phyloP scores from a whole-genome alignment of 1,140 invertebrate genomes.

The Solenopsis invicta region DNA sequence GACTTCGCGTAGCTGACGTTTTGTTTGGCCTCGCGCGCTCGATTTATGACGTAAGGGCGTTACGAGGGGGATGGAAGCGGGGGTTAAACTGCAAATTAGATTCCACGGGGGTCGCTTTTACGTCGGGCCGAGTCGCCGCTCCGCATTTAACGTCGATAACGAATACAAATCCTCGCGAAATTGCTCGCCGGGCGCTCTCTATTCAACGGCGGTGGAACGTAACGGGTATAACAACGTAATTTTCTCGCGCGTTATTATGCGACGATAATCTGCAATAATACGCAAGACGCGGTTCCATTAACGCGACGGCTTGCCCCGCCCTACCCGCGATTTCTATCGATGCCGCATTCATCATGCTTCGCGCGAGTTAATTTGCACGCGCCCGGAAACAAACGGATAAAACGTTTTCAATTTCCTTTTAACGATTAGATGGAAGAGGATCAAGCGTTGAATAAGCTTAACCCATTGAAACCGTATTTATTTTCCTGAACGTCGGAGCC shows the following conservation, averaged over 20 bases:
- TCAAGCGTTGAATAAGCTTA: neutral
- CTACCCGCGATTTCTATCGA: neutral
- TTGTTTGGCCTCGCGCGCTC: neutral
- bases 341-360: conserved; percentile 11
- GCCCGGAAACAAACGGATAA: neutral
- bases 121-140: neutral
- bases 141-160: conserved; percentile 33
- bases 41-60: neutral
- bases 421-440: neutral
- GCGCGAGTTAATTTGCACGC: conserved; percentile 7
- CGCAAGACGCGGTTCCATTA: conserved; percentile 26
- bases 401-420: neutral
- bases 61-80: too few species aligned
- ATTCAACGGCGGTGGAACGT: neutral
- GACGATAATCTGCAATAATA: conserved; percentile 45
- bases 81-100: conserved; percentile 23
- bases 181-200: conserved; percentile 12
- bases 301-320: neutral
- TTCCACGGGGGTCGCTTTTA: conserved; percentile 6
- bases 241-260: conserved; percentile 45
- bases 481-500: neutral
- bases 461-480: neutral
- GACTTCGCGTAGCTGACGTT: conserved; percentile 19
- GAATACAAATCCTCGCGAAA: conserved; percentile 42
- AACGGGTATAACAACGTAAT: conserved; percentile 34